phyloP scores from a whole-genome alignment of 2,888 invertebrate species.

The Quadroppia sp. region DNA sequence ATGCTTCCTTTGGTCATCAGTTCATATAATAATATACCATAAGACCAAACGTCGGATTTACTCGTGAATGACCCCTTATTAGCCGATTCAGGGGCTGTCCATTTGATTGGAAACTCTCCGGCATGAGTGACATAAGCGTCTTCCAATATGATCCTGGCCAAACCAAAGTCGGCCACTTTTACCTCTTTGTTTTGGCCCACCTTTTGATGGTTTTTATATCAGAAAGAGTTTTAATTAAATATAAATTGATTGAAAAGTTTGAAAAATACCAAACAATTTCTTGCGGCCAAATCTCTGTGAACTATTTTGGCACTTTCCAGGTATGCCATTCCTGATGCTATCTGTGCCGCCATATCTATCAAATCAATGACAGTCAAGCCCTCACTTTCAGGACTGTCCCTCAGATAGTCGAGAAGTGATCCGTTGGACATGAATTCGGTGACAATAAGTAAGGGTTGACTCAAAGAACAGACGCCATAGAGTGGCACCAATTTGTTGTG shows the following conservation, averaged over 20 bases:
- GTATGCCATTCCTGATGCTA: conserved; percentile 90
- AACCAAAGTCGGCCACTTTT: conserved; percentile 90
- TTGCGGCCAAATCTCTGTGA: conserved; percentile 77
- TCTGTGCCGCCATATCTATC: conserved; percentile 82
- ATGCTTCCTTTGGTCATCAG: conserved; percentile 92
- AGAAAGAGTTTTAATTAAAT: not conserved
- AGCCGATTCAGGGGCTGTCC: conserved; percentile 95
- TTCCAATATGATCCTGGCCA: conserved; percentile 93
- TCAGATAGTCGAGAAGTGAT: conserved; percentile 80
- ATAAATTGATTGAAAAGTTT: conserved; percentile 62
- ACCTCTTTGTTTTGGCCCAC: conserved; percentile 81
- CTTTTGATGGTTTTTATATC: conserved; percentile 80
- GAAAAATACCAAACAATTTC: conserved; percentile 84
- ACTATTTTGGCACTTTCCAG: conserved; percentile 78
- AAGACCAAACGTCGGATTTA: conserved; percentile 98
- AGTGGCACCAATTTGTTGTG: conserved; percentile 87
- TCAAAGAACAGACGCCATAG: conserved; percentile 86
- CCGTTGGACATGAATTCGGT: conserved; percentile 92
- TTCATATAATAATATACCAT: conserved; percentile 88
- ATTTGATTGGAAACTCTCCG: conserved; percentile 91
- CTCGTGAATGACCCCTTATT: conserved; percentile 96
- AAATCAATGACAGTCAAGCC: conserved; percentile 82
- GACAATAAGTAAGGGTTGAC: conserved; percentile 84
- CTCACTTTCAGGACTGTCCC: conserved; percentile 81
- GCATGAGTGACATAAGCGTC: conserved; percentile 94